Base-by-base conservation (phyloP, 2,888 invertebrate genomes). In the Acanthoscelides obtectus region DNA sequence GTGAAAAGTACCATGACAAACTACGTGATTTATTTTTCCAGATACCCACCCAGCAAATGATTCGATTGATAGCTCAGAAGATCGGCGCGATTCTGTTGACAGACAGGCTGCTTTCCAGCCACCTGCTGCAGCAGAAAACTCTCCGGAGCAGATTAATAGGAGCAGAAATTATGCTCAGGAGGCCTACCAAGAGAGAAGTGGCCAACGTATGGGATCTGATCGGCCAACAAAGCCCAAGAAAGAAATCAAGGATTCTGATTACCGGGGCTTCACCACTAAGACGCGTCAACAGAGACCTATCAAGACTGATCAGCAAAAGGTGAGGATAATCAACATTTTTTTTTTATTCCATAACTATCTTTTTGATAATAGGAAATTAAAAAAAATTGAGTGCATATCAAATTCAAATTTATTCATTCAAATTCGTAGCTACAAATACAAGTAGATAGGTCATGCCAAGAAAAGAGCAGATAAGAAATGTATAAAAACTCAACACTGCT, bases 181-280 rank as follows among this genome's bases (percentile, higher is more conserved):
- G 6, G 45, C 17, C 6, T 17, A 25, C 22, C 72, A 71, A 12
- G 45, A 45, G 17, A 45, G 12, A 45, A 12, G 45, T 17, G 12
- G 45, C 4, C 74, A 73, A 73, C 73, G 75, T 17, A 63, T 72
- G 0, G 74, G 74, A 8, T 72, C 77, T 12, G 75, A 75, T 64
- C 74, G 77, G 21, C 69, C 83, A 25, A 72, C 78, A 4, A 85
- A 84, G 75, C 81, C 83, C 3, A 81, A 80, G 63, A 78, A 81
- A 65, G 84, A 84, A 76, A 82, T 84, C 25, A 80, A 81, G 70
- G 84, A 83, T 77, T 83, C 84, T 22, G 85, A 85, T 72, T 83
- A 84, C 73, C 79, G 80, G 72, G 85, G 85, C 20, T 85, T 86
- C 73, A 85, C 85, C 20, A 81, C 84, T 6, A 84, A 83, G 75